Percentiles rank a stretch among this genome's conserved stretches.
Evolutionary conservation across 2,113 vertebrate genomes (phyloP).

Genomic region (Zosterops hypoxanthus): DNA sequence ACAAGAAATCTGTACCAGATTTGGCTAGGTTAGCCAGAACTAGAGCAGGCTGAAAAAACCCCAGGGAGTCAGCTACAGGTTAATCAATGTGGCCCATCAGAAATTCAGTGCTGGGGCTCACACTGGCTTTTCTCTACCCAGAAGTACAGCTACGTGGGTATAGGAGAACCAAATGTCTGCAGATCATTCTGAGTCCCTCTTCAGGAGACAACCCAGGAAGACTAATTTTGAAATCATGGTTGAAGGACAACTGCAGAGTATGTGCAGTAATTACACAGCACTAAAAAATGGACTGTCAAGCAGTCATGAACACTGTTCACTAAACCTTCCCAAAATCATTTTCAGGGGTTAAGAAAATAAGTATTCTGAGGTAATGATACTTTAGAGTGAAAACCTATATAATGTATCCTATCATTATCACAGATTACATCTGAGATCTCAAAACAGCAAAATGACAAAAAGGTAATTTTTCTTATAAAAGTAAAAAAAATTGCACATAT

Average conservation of each 20-base stretch:
- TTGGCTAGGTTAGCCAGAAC: neutral
- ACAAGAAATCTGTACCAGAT: neutral
- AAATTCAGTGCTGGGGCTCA: neutral
- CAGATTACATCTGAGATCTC: constrained; percentile 4
- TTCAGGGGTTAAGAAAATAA: constrained; percentile 1
- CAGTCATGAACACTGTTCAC: neutral
- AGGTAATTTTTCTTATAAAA: neutral
- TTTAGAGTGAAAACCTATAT: neutral
- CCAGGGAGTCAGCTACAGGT: neutral
- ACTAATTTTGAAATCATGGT: neutral
- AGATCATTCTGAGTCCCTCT: neutral
- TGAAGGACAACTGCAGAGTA: neutral
- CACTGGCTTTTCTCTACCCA: neutral
- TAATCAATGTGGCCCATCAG: neutral
- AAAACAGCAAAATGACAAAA: neutral
- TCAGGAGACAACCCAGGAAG: neutral
- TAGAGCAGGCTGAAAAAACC: neutral
- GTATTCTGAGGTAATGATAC: neutral
- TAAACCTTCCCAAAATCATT: constrained; percentile 3
- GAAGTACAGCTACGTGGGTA: neutral
- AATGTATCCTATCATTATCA: neutral
- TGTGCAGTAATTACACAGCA: neutral
- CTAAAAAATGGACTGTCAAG: neutral
- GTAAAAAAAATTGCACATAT: neutral
- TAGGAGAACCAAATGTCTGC: neutral